Base-by-base conservation (phyloP, 2,888 invertebrate genomes). In the Nomada fucata region DNA sequence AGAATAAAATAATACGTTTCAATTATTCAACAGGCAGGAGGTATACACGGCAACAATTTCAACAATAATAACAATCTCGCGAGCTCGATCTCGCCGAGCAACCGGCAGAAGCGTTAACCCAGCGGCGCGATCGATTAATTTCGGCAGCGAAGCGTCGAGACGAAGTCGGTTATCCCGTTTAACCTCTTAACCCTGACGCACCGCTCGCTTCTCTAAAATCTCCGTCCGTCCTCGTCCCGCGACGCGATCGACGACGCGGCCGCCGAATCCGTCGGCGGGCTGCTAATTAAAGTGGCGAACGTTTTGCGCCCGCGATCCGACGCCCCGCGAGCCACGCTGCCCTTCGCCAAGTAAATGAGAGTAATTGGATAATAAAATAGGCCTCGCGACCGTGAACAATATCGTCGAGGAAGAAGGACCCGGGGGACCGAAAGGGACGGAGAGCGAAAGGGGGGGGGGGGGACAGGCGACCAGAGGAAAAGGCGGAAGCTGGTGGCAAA, bases 291-390 rank as follows among this genome's bases (percentile, higher is more conserved):
- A 89, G 84, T 83, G 83, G 84, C 72, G 76, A 85, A 86, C 84
- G 85, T 84, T 89, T 88, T 65, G 52, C 77, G 20, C 55, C 47
- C 76, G 55, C 29, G 26, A 1, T 26, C 26, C 26, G 26, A 20
- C 26, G 72, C 70, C 69, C 60, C 69, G 11, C 71, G 53, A 42
- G 60, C 75, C 69, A 75, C 57, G 77, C 74, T 76, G 71, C 76
- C 84, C 87, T 88, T 88, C 85, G 82, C 81, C 83, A 82, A 80
- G 85, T 81, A 87, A 90, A 89, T 86, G 88, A 87, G 83, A 89
- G 85, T 90, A 91, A 91, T 89, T 90, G 89, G 89, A 88, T 89
- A 87, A 90, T 91, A 88, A 91, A 90, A 89, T 88, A 90, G 86
- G 79, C 87, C 69, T 71, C 70, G 68, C 73, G 72, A 65, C 77